Base-by-base conservation (phyloP, 37 sponge, comb jelly and placozoan species). In the Geodia barretti region DNA sequence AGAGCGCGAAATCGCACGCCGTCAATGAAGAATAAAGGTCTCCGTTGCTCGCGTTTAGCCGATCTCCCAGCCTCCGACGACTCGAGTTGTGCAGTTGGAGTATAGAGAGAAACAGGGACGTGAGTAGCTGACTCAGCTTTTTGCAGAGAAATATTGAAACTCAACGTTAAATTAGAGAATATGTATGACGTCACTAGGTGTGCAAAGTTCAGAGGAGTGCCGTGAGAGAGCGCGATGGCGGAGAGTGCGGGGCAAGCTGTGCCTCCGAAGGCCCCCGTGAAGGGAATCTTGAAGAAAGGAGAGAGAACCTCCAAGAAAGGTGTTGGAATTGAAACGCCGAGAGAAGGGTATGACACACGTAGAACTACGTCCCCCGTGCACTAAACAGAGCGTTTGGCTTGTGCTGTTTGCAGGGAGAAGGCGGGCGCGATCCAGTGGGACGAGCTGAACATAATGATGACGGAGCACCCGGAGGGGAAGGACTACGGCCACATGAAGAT, bases 401-500 rank as follows among this genome's bases (percentile, higher is more conserved):
- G 23, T 60, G 62, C 4, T 24, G 35, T 34, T 31, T 30, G 79
- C 82, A 36, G 62, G 7, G 82, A 65, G 0, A 36, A 62, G 3
- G 64, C 1, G 47, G 75, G 70, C 4, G 84, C 87, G n/a, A 78
- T 98, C 25, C 85, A 90, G 72, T 98, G 99, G 99, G 97, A 98
- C 61, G 99, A 98, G 79, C 94, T 96, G 88, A 98, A 98, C 84
- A 98, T 98, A 39, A 40, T 94, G 39, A 76, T 88, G 89, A 98
- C 99, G 29, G 75, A 94, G 37, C 95, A 94, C 69, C 99, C 99
- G 1, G 64, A 88, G 4, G 95, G 84, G 63, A 98, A 98, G 84
- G 99, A 98, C 69, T 98, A 98, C 65, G 99, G 99, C 33, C 99
- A 98, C 87, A 98, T 98, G 99, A 98, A 98, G 87, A 96, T 98